phyloP scores from a whole-genome alignment of 1,140 invertebrate species.

The Solenopsis fugax region DNA sequence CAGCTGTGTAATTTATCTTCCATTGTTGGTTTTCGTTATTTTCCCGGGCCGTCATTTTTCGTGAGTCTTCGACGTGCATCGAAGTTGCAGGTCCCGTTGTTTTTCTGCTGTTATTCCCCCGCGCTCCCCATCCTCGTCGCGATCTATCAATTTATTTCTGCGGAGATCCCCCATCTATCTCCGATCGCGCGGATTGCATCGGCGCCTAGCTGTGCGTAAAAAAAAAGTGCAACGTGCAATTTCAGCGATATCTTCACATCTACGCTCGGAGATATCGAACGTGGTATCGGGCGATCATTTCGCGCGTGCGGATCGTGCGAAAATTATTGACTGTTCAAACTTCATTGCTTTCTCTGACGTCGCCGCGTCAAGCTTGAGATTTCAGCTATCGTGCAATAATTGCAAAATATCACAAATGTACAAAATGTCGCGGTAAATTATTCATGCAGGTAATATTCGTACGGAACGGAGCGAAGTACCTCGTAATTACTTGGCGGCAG shows the following conservation, averaged over 20 bases:
- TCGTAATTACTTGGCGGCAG: conserved; percentile 6
- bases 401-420: conserved; percentile 4
- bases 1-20: conserved; percentile 38
- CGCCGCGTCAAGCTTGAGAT: neutral
- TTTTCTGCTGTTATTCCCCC: conserved; percentile 15
- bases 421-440: conserved; percentile 16
- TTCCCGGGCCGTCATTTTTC: conserved; percentile 40
- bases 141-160: conserved; percentile 48
- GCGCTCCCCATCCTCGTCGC: neutral
- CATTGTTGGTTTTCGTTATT: conserved; percentile 45
- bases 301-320: neutral
- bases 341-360: neutral
- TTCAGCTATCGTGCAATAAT: conserved; percentile 10
- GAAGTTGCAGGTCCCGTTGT: conserved; percentile 19
- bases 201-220: neutral
- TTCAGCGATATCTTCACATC: conserved; percentile 37
- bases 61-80: conserved; percentile 11
- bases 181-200: conserved; percentile 13
- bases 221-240: conserved; percentile 39
- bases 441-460: neutral
- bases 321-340: conserved; percentile 3
- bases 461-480: neutral
- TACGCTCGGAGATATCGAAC: conserved; percentile 18
- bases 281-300: neutral
- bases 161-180: conserved; percentile 25